phyloP scores from a whole-genome alignment of 1,140 invertebrate species.

The Matsumurasca onukii region DNA sequence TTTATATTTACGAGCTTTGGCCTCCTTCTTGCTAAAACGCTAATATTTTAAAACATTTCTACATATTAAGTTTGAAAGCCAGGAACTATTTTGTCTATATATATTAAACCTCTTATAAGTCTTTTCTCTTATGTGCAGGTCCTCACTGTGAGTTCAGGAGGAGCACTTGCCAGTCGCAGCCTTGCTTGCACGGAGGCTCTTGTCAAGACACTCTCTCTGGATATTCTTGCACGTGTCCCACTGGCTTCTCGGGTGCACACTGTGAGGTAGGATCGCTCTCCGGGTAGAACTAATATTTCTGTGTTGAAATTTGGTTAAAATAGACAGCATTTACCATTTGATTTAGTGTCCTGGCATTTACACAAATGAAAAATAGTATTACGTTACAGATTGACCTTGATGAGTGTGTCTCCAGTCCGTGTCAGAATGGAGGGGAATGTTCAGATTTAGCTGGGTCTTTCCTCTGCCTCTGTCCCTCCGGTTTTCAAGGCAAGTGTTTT shows the following conservation, averaged over 20 bases:
- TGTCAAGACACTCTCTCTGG: slow-evolving; percentile 59
- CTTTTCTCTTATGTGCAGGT: slow-evolving; percentile 46
- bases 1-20: too few species aligned
- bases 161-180: slow-evolving; percentile 57
- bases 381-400: slow-evolving; percentile 75
- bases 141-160: slow-evolving; percentile 48
- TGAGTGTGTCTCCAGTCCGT: slow-evolving; percentile 77
- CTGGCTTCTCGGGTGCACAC: slow-evolving; percentile 75
- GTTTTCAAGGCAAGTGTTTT: slow-evolving; percentile 66
- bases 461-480: slow-evolving; percentile 71
- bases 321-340: too few species aligned
- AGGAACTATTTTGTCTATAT: too few species aligned
- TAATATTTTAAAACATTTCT: too few species aligned
- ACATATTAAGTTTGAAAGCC: too few species aligned
- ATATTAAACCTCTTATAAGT: too few species aligned
- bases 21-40: too few species aligned
- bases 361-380: too few species aligned
- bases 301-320: too few species aligned
- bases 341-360: too few species aligned
- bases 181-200: slow-evolving; percentile 67
- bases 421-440: slow-evolving; percentile 77
- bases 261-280: slow-evolving; percentile 70
- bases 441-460: slow-evolving; percentile 68
- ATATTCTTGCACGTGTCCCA: slow-evolving; percentile 79
- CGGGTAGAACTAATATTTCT: too few species aligned